A percentile compares a stretch with the other conserved stretches of the same genome.
Conservation (phyloP, 2,888 invertebrate species). For the Agrochola lota region DNA sequence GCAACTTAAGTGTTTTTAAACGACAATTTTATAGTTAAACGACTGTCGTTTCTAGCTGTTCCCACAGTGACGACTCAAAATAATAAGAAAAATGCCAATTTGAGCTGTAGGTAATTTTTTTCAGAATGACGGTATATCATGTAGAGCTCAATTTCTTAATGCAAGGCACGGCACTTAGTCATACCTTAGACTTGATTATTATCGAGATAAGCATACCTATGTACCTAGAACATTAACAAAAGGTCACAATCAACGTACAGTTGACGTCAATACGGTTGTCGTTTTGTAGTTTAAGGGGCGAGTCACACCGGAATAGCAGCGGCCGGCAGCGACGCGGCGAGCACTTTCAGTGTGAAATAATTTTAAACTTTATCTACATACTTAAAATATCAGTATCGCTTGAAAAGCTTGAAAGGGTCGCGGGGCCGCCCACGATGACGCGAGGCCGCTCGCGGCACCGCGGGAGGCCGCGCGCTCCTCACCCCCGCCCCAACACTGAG, state of each 20-base stretch:
- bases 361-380: too few relatives aligned
- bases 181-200: not conserved
- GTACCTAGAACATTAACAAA: not conserved
- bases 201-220: not conserved
- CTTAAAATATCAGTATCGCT: too few relatives aligned
- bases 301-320: too few relatives aligned
- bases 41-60: not conserved
- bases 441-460: too few relatives aligned
- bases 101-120: not conserved
- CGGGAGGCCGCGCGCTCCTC: too few relatives aligned
- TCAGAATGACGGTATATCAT: not conserved
- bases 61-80: not conserved
- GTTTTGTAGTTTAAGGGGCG: slow-evolving; percentile 8
- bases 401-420: too few relatives aligned
- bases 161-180: not conserved
- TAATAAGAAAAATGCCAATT: not conserved
- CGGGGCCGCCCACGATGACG: too few relatives aligned
- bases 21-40: not conserved
- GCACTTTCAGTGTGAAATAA: too few relatives aligned
- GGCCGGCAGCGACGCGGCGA: too few relatives aligned
- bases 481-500: too few relatives aligned
- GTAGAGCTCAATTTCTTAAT: not conserved
- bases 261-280: not conserved
- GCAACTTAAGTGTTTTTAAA: not conserved
- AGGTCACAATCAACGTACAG: not conserved